A percentile compares a stretch with the other conserved stretches of the same genome.
phyloP scores from a whole-genome alignment of 1,140 invertebrate genomes.

The Temnothorax longispinosus region DNA sequence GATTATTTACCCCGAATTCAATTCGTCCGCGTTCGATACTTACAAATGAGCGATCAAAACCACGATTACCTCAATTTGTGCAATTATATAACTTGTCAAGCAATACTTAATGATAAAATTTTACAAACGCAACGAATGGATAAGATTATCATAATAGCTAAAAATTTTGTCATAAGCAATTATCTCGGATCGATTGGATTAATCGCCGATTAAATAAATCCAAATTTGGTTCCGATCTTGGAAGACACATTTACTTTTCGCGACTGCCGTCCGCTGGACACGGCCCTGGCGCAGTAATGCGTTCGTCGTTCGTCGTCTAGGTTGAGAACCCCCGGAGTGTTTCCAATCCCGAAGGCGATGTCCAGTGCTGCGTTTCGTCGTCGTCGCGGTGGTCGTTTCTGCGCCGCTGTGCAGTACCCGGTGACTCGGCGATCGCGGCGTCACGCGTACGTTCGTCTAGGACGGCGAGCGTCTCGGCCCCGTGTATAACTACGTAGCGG shows the following conservation, averaged over 20 bases:
- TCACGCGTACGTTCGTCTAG: conserved; percentile 31
- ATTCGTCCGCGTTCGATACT: not conserved
- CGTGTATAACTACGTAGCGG: not conserved
- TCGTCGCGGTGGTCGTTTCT: conserved; percentile 68
- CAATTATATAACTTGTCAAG: not conserved
- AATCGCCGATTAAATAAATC: not conserved
- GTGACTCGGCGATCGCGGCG: conserved; percentile 57
- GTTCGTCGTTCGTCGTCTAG: conserved; percentile 11
- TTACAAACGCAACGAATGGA: not conserved
- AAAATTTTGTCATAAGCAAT: not conserved
- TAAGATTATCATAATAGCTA: not conserved
- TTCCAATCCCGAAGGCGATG: conserved; percentile 77
- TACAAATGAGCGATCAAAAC: not conserved
- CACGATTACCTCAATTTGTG: not conserved
- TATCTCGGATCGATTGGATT: not conserved
- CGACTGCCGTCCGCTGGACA: not conserved
- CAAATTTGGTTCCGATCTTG: not conserved
- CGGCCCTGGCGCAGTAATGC: not conserved
- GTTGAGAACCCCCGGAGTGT: conserved; percentile 75
- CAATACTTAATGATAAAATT: not conserved
- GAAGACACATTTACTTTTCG: not conserved
- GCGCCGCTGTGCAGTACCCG: conserved; percentile 43
- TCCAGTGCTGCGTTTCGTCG: conserved; percentile 71
- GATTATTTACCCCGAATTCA: not conserved
- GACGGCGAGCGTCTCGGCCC: conserved; percentile 14